Base-by-base conservation (phyloP, 2,888 invertebrate genomes). In the Drosophila monieri region DNA sequence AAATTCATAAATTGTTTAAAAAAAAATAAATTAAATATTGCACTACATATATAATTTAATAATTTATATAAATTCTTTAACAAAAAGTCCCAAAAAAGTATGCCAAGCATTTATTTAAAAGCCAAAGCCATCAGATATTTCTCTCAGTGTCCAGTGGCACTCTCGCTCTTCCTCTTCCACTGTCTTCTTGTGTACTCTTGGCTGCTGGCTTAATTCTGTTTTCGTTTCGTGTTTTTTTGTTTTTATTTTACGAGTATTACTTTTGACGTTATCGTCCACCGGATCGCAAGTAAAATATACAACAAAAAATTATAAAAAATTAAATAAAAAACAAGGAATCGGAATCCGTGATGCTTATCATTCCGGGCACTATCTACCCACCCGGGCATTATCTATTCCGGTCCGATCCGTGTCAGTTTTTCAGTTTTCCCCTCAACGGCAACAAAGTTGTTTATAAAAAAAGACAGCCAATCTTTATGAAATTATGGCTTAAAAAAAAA, bases 201-300 rank as follows among this genome's bases (percentile, higher is more conserved):
- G 43, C 43, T 43, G 21, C 43, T 43, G 43, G 43, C 21, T 43
- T 43, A 12, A 21, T 43, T 43, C 43, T 18, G 41, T 41, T 41
- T 43, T 43, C 43, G 10, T 43, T 18, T 18, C 18, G 15, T 2
- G 5, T 43, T 10, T 43, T 10, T 43, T 43, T 30, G 18, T 18
- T 41, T 6, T 30, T 27, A 27, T 27, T 41, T 30, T 15, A 8
- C 15, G 39, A 15, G 39, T 18, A 41, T 58, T 37, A 30, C 39
- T 53, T 47, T 48, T 59, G 59, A 59, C 64, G 59, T 59, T 59
- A 65, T 65, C 64, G 30, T 35, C 27, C 32, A 37, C 10, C 35
- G 23, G 65, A 60, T 59, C 64, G 43, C 43, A 9, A 43, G 21
- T 21, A 21, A 43, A 43, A 43, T 21, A 43, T 18, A 41, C 39